phyloP scores from a whole-genome alignment of 2,888 invertebrate genomes.

The Ormyrus rosae region DNA sequence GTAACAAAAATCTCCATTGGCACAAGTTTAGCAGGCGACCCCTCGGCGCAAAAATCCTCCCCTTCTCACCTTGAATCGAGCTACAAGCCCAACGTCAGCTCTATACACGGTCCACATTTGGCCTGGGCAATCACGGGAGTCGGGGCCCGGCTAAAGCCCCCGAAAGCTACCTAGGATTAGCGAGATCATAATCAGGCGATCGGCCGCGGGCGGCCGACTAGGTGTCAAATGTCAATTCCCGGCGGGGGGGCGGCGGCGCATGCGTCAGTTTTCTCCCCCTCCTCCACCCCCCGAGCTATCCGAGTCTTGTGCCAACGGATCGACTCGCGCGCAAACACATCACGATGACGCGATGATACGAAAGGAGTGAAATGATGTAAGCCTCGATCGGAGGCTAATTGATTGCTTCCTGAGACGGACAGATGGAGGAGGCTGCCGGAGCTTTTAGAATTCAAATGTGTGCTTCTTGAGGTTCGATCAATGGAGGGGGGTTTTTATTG shows the following conservation, averaged over 20 bases:
- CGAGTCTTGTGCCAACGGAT: no score
- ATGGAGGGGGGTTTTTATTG: no score
- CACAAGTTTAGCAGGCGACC: no score
- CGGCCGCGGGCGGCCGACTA: conserved; percentile 9
- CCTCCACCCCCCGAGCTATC: no score
- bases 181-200: conserved; percentile 75
- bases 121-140: conserved; percentile 46
- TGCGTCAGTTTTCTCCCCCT: no score
- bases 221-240: conserved; percentile 59
- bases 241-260: neutral
- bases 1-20: no score
- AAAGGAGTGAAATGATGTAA: neutral
- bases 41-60: no score
- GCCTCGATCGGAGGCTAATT: neutral
- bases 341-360: neutral
- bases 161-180: conserved; percentile 64
- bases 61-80: no score
- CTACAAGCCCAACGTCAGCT: no score
- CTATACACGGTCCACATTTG: neutral
- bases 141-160: conserved; percentile 23
- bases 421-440: neutral
- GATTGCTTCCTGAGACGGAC: conserved; percentile 1
- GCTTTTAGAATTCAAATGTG: no score
- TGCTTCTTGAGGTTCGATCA: no score
- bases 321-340: no score